phyloP scores from a whole-genome alignment of 2,888 invertebrate genomes.

The Nematopogon swammerdamellus region DNA sequence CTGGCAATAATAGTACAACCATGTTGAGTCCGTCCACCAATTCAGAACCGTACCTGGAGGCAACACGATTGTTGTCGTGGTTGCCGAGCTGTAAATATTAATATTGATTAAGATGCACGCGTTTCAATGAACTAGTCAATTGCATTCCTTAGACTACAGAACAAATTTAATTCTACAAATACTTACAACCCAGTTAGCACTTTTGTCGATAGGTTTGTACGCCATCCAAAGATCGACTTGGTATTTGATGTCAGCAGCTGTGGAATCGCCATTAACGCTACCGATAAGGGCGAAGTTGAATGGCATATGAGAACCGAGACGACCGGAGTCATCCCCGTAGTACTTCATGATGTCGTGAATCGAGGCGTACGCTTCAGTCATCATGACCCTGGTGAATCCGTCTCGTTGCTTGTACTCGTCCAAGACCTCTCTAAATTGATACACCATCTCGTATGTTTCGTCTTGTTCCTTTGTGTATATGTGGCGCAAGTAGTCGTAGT shows the following conservation, averaged over 20 bases:
- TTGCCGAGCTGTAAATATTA: slow-evolving; percentile 62
- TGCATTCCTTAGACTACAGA: too few relatives aligned
- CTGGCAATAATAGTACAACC: slow-evolving; percentile 77
- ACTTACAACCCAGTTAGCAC: slow-evolving; percentile 77
- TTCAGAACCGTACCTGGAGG: slow-evolving; percentile 63
- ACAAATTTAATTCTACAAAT: neutral
- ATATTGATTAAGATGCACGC: too few relatives aligned
- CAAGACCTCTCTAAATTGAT: slow-evolving; percentile 61
- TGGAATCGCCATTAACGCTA: slow-evolving; percentile 53
- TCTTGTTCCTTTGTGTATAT: slow-evolving; percentile 60
- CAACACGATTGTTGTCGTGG: slow-evolving; percentile 71
- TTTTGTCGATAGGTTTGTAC: slow-evolving; percentile 57
- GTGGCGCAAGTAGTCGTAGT: slow-evolving; percentile 58
- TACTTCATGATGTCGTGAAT: slow-evolving; percentile 60
- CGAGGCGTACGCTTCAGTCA: slow-evolving; percentile 72
- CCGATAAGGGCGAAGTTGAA: slow-evolving; percentile 75
- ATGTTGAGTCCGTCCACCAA: slow-evolving; percentile 81
- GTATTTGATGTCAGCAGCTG: slow-evolving; percentile 58
- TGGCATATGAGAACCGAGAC: slow-evolving; percentile 67
- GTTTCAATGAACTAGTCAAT: too few relatives aligned
- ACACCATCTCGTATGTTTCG: slow-evolving; percentile 62
- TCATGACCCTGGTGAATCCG: slow-evolving; percentile 59
- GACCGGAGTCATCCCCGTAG: slow-evolving; percentile 53
- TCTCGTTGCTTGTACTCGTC: slow-evolving; percentile 53
- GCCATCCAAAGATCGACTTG: slow-evolving; percentile 63